Base-by-base conservation (phyloP, 2,113 vertebrate species). In the Mesitornis unicolor region DNA sequence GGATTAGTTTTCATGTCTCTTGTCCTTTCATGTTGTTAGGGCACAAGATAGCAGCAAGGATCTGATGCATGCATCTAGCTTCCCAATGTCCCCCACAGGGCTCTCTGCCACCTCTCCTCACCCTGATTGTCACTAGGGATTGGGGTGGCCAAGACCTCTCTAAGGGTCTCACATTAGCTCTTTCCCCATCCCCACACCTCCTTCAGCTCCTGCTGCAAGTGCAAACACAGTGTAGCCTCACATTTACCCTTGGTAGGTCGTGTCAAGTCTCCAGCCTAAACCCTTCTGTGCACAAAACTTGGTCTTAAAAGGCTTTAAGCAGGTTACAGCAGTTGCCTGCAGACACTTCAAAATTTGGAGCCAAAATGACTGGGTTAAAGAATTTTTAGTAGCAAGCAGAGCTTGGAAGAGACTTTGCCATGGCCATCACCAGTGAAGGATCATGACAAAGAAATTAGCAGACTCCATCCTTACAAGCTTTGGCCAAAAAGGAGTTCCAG, bases 201-300 rank as follows among this genome's bases (percentile, higher is more conserved):
- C 21, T 59, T 53, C 59, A 60, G 10, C 60, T 82, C 65, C 33
- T 36, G 15, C 6, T 38, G 21, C 17, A n/a, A 70, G 7, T 8
- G 7, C 29, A 79, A 85, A 74, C 28, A 11, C 54, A 29, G 12
- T 1, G 0, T 28, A 40, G 20, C 61, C 43, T 75, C 53, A 69
- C 6, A 1, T 3, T 2, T 1, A 0, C 16, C n/a, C 40, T 43
- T 65, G 35, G 33, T 10, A 38, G 29, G 9, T 64, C 40, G 7
- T 19, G 71, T 14, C 26, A 26, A 40, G 15, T 35, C 50, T 71
- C 18, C 43, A 88, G 15, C 48, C 43, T 36, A 31, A 79, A 82
- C 17, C 13, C 18, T 65, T 51, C 69, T 29, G 16, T 17, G 11
- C 8, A 20, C 1, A 7, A 69, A 84, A 67, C 3, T 16, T 47